Evolutionary conservation across 2,797 vertebrate genomes (phyloP), one percentile per base, ranked within the genome.

Genomic region (Melanotaenia nigrans): DNA sequence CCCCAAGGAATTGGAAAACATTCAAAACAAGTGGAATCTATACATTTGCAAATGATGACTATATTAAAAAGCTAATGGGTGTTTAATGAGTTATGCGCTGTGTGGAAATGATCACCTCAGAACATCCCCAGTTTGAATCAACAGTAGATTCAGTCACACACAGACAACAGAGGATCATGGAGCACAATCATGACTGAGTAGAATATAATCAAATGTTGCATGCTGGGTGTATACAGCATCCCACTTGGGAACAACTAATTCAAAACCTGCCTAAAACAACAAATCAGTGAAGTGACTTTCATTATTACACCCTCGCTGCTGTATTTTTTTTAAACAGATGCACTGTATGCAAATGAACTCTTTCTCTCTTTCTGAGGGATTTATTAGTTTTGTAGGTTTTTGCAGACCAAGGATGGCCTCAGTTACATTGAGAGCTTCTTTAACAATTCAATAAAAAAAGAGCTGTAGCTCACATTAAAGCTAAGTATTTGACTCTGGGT

Each of bases 1-100:
- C 24, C 24, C 73, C 0, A 4, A 55, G 75, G 71, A 75, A 55
- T 45, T 33, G 14, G 13, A 24, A 28, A 59, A 8, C 36, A 24
- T 30, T 78, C 53, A 24, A 49, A 60, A 63, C 61, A 20, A 20
- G 61, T 47, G 42, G 16, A 22, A 77, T 71, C 61, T 57, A 59
- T 35, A 59, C 36, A 42, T n/a, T 28, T 38, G 45, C 12, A 69
- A 61, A 69, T 61, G 3, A n/a, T 33, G 47, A 38, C 42, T 73
- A 14, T 73, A 81, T 85, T 60, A 63, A 83, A 81, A 85, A 68
- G 28, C 57, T 74, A 74, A 89, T 82, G 67, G 65, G 57, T 56
- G n/a, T 77, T 72, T 77, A 73, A 86, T 88, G 65, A 75, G 65
- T 73, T 80, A 74, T 71, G 68, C 33, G 47, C n/a, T 30, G 33